phyloP scores from a whole-genome alignment of 2,888 invertebrate genomes.

The Morinoia aosen region DNA sequence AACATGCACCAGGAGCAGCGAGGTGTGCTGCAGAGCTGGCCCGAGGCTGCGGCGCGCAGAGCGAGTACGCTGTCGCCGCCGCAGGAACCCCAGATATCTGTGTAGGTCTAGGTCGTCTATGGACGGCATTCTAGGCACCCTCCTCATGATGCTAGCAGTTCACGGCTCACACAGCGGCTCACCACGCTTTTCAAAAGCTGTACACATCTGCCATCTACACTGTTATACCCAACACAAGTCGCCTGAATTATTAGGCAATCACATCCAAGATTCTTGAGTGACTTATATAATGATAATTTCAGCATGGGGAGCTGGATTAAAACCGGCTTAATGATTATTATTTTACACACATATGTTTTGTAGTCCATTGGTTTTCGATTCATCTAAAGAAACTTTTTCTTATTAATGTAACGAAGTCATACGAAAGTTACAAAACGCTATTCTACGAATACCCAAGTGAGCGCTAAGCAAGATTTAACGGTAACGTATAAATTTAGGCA shows the following conservation, averaged over 20 bases:
- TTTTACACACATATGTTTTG: too few species aligned
- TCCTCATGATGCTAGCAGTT: neutral
- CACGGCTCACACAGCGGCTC: neutral
- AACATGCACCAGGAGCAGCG: conserved; percentile 59
- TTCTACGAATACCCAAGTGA: too few species aligned
- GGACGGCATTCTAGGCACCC: conserved; percentile 55
- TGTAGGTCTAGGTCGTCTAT: conserved; percentile 64
- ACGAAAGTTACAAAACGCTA: too few species aligned
- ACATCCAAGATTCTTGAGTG: neutral
- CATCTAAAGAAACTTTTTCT: too few species aligned
- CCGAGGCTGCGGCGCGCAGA: conserved; percentile 54
- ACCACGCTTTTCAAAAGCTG: too few species aligned
- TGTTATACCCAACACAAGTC: neutral
- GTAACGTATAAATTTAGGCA: too few species aligned
- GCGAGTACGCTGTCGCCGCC: conserved; percentile 56
- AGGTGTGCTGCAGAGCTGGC: conserved; percentile 58
- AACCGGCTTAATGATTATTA: too few species aligned
- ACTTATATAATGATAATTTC: neutral
- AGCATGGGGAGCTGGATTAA: too few species aligned
- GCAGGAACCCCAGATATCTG: conserved; percentile 57
- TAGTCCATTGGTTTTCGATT: too few species aligned
- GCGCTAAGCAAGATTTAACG: too few species aligned
- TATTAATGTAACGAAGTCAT: too few species aligned
- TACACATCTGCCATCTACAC: too few species aligned
- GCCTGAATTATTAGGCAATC: neutral